These are phyloP conservation scores for Standfussiana lucernea DNA, from an alignment of 2,888 invertebrate species.

Conservation along the genomic window DNA sequence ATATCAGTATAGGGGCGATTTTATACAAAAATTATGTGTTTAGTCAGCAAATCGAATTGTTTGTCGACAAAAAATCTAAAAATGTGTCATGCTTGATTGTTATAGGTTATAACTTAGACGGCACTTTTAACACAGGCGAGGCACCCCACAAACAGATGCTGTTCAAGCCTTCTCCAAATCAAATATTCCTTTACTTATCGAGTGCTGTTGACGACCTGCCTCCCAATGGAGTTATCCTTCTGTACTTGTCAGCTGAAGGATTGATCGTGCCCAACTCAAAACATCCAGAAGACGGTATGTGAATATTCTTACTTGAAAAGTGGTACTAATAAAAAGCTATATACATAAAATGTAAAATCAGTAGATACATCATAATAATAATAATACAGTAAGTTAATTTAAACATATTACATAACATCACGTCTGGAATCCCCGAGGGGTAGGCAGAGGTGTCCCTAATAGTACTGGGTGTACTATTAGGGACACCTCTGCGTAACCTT, in stretches of 20 bases:
- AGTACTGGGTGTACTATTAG: too few relatives aligned
- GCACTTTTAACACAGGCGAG: slow-evolving; percentile 50
- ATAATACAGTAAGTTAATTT: not conserved
- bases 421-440: too few relatives aligned
- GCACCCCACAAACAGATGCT: slow-evolving; percentile 99
- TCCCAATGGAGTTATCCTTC: slow-evolving; percentile 96
- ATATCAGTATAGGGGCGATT: too few relatives aligned
- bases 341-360: not conserved
- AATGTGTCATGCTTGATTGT: slow-evolving; percentile 47
- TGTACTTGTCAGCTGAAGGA: slow-evolving; percentile 98
- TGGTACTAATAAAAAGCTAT: not conserved
- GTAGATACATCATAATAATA: not conserved
- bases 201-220: slow-evolving; percentile 98
- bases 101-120: slow-evolving; percentile 66
- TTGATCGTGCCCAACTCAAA: slow-evolving; percentile 94
- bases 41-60: not conserved
- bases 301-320: not conserved
- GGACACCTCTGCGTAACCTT: too few relatives aligned
- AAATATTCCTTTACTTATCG: slow-evolving; percentile 97
- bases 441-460: too few relatives aligned
- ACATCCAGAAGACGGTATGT: slow-evolving; percentile 96
- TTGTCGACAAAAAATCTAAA: not conserved
- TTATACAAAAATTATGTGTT: too few relatives aligned
- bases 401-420: too few relatives aligned
- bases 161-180: slow-evolving; percentile 98